These are phyloP conservation scores for Noctua janthe DNA, from an alignment of 2,888 invertebrate genomes.

Conservation along the genomic window DNA sequence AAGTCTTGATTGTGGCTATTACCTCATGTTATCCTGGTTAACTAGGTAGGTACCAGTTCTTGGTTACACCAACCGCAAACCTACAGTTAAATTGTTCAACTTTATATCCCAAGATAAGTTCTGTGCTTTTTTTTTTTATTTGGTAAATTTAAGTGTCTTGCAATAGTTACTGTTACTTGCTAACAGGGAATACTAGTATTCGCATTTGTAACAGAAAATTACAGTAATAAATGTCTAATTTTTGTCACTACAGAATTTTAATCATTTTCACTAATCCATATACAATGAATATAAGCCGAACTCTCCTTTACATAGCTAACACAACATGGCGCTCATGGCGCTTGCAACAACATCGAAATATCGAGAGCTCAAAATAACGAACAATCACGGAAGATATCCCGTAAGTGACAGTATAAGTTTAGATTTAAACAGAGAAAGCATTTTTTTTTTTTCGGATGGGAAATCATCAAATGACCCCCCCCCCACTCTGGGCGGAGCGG, in stretches of 20 bases:
- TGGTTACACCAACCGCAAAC: neutral
- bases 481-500: no score
- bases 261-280: neutral
- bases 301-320: neutral
- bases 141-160: neutral
- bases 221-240: no score
- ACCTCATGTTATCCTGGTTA: neutral
- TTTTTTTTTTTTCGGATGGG: no score
- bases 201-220: no score
- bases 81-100: neutral
- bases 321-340: neutral
- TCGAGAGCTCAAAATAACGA: no score
- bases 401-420: no score
- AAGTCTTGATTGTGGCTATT: conserved; percentile 2
- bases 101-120: neutral
- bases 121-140: neutral
- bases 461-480: no score
- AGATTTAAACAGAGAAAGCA: no score
- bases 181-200: neutral
- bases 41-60: neutral
- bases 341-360: no score
- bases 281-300: neutral
- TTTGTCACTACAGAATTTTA: no score
- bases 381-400: no score
- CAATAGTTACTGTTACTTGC: neutral